These are phyloP conservation scores for Antigone vipio DNA, from an alignment of 2,113 vertebrate genomes.

Conservation along the genomic window DNA sequence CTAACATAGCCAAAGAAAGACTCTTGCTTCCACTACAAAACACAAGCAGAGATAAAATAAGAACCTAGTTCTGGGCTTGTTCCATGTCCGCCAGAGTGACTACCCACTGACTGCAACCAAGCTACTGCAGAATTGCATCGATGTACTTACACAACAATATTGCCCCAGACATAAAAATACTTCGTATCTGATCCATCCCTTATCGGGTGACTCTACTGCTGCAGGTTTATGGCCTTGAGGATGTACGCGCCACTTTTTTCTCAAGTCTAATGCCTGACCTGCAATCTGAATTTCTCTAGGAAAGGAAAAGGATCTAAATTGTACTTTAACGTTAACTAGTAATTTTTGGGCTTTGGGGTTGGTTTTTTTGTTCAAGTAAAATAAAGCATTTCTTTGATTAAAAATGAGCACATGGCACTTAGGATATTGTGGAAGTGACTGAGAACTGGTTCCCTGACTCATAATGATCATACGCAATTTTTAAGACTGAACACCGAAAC, in stretches of 20 bases:
- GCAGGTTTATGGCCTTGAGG: background rate
- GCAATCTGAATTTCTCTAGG: background rate
- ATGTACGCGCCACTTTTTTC: background rate
- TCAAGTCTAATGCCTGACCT: background rate
- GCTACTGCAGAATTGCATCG: background rate
- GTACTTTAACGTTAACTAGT: background rate
- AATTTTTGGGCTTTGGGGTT: background rate
- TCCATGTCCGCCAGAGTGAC: background rate
- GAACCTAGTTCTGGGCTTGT: background rate
- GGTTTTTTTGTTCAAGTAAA: background rate
- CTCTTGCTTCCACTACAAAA: background rate
- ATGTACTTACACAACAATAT: background rate
- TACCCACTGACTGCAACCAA: background rate
- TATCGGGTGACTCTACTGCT: background rate
- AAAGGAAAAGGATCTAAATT: background rate
- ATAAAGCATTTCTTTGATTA: constrained; percentile 3
- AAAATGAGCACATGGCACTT: background rate
- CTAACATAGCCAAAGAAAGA: background rate
- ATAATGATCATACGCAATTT: background rate
- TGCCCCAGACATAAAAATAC: background rate
- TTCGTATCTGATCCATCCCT: background rate
- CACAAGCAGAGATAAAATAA: background rate
- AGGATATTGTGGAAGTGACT: background rate
- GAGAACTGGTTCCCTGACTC: background rate
- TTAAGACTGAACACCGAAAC: background rate